Evolutionary conservation across 2,797 vertebrate species (phyloP).

Genomic region (Discoglossus pictus): DNA sequence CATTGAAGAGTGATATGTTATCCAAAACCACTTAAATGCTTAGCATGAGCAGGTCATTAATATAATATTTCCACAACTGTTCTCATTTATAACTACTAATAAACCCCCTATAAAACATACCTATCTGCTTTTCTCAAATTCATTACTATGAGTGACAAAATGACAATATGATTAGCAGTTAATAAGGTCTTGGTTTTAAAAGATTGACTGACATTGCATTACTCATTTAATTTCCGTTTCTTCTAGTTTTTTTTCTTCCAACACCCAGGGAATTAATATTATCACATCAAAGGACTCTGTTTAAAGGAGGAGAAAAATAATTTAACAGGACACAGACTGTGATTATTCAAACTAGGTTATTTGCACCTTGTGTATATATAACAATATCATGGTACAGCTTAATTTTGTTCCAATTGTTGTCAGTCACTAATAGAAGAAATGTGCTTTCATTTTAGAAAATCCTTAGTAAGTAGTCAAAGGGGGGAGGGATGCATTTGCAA

Average conservation of each 20-base stretch:
- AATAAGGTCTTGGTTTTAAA: conserved; percentile 86
- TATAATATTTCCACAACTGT: conserved; percentile 75
- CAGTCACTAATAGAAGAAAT: conserved; percentile 94
- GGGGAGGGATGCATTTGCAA: conserved; percentile 70
- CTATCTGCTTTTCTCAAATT: conserved; percentile 75
- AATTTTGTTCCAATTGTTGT: conserved; percentile 93
- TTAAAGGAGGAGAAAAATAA: conserved; percentile 89
- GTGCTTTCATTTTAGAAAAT: conserved; percentile 88
- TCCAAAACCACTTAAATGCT: conserved; percentile 69
- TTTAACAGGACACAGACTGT: conserved; percentile 94
- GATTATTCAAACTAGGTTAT: conserved; percentile 97
- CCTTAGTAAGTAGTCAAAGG: conserved; percentile 81
- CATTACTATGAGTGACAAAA: conserved; percentile 82
- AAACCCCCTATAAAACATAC: conserved; percentile 74
- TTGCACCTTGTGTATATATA: conserved; percentile 89
- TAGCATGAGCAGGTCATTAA: conserved; percentile 56
- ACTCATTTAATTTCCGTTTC: conserved; percentile 95
- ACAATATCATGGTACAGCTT: conserved; percentile 88
- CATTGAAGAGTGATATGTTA: conserved; percentile 59
- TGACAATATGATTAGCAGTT: conserved; percentile 93
- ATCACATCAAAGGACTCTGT: conserved; percentile 96
- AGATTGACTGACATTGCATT: conserved; percentile 92
- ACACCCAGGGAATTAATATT: conserved; percentile 90
- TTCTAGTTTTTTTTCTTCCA: conserved; percentile 69
- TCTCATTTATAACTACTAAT: conserved; percentile 77